phyloP scores from a whole-genome alignment of 2,888 invertebrate species.

The Volucella bombylans region DNA sequence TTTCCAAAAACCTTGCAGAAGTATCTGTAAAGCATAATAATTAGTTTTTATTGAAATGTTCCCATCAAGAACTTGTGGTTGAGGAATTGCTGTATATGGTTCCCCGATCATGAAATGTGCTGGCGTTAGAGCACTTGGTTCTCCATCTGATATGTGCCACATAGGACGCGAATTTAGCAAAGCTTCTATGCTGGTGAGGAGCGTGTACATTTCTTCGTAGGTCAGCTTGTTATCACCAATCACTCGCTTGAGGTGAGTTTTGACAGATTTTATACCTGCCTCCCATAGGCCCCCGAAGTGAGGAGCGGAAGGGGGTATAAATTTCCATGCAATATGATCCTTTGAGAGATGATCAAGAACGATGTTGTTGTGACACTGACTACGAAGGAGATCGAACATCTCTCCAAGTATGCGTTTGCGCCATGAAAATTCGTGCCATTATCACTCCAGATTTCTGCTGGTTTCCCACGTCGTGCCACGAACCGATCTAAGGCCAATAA shows the following conservation, averaged over 20 bases:
- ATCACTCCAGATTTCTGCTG: background rate
- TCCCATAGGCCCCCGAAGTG: too few species aligned
- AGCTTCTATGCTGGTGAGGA: background rate
- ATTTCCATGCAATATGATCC: too few species aligned
- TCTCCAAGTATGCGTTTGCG: background rate
- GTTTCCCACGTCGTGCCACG: background rate
- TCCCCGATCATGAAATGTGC: too few species aligned
- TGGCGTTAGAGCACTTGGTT: too few species aligned
- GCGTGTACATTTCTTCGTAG: conserved; percentile 5
- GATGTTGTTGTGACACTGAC: conserved; percentile 6
- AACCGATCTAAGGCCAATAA: background rate
- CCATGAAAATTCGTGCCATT: background rate
- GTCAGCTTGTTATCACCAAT: background rate
- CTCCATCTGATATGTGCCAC: background rate
- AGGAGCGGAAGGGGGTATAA: too few species aligned
- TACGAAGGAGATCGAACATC: background rate
- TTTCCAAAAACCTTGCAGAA: too few species aligned
- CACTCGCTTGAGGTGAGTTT: background rate
- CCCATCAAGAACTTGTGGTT: too few species aligned
- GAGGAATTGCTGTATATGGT: too few species aligned
- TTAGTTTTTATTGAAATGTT: too few species aligned
- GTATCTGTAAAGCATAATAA: too few species aligned
- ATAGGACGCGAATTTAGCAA: conserved; percentile 1
- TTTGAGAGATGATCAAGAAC: background rate
- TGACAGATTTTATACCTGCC: background rate